Conservation (phyloP, 2,888 invertebrate species). For the Conchocele bisecta region DNA sequence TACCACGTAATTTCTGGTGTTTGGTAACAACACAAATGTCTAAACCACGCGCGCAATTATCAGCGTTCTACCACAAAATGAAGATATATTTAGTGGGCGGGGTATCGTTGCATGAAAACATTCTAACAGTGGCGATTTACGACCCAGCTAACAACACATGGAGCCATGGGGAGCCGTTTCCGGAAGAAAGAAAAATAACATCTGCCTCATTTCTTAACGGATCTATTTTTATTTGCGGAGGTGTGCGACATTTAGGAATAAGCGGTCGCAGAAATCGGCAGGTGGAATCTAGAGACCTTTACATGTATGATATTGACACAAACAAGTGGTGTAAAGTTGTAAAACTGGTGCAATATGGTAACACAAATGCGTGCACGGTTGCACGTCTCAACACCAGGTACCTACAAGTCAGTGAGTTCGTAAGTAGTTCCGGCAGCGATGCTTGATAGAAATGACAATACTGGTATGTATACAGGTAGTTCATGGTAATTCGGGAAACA, state of each 20-base stretch:
- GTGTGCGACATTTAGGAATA: constrained; percentile 62
- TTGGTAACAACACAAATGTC: constrained; percentile 63
- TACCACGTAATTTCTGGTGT: constrained; percentile 64
- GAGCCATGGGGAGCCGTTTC: constrained; percentile 82
- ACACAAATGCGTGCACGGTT: constrained; percentile 59
- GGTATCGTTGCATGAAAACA: constrained; percentile 93
- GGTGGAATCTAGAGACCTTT: constrained; percentile 73
- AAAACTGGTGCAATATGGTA: constrained; percentile 70
- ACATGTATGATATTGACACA: constrained; percentile 63
- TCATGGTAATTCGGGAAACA: no score
- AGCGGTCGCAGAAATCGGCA: constrained; percentile 60
- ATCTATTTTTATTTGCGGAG: constrained; percentile 71
- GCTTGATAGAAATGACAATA: no score
- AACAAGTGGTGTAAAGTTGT: constrained; percentile 68
- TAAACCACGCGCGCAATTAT: constrained; percentile 86
- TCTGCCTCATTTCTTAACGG: constrained; percentile 58
- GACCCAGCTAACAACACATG: constrained; percentile 89
- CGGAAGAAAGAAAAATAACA: constrained; percentile 72
- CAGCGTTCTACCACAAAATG: constrained; percentile 87
- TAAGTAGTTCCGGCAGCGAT: no score
- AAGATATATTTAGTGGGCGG: constrained; percentile 94
- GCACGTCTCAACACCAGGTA: constrained; percentile 68
- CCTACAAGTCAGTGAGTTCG: constrained; percentile 65
- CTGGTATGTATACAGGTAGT: no score
- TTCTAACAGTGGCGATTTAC: constrained; percentile 93